A percentile compares a stretch with the other conserved stretches of the same genome.
These are phyloP conservation scores for Rhabdomys dilectus DNA, from an alignment of 2,113 vertebrate species.

Conservation along the genomic window DNA sequence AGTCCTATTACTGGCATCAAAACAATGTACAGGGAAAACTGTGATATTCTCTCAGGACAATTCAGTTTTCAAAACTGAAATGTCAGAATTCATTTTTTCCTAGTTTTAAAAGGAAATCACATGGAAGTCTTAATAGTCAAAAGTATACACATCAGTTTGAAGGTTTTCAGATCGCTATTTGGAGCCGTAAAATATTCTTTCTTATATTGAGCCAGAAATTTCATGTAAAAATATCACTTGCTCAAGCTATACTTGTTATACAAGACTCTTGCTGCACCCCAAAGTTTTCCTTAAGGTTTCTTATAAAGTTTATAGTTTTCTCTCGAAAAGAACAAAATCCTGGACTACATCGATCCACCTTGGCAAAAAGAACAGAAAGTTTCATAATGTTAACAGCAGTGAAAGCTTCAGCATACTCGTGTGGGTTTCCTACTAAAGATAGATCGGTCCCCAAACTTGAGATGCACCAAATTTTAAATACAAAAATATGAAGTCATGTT, in stretches of 20 bases:
- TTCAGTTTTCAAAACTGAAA: conserved; percentile 54
- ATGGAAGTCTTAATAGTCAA: conserved; percentile 51
- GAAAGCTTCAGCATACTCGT: conserved; percentile 14
- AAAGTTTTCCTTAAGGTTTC: conserved; percentile 26
- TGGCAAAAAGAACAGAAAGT: conserved; percentile 56
- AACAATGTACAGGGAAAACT: neutral
- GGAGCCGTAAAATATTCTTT: conserved; percentile 66
- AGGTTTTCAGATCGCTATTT: conserved; percentile 67
- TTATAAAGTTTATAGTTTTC: conserved; percentile 64
- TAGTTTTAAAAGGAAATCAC: conserved; percentile 54
- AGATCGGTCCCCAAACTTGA: conserved; percentile 38
- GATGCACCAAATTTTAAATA: neutral
- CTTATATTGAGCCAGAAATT: conserved; percentile 70
- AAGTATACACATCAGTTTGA: conserved; percentile 46
- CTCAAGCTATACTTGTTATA: conserved; percentile 72
- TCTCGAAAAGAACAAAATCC: conserved; percentile 59
- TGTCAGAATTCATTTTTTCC: conserved; percentile 38
- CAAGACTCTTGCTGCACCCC: neutral
- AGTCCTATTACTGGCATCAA: conserved; percentile 37
- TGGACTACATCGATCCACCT: conserved; percentile 41
- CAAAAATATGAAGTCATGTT: conserved; percentile 31
- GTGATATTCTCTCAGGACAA: conserved; percentile 21
- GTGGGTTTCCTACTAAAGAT: conserved; percentile 56
- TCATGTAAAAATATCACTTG: conserved; percentile 73
- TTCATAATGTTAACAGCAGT: conserved; percentile 68